These are phyloP conservation scores for Nothobranchius furzeri DNA, from an alignment of 2,113 vertebrate genomes.

Conservation along the genomic window DNA sequence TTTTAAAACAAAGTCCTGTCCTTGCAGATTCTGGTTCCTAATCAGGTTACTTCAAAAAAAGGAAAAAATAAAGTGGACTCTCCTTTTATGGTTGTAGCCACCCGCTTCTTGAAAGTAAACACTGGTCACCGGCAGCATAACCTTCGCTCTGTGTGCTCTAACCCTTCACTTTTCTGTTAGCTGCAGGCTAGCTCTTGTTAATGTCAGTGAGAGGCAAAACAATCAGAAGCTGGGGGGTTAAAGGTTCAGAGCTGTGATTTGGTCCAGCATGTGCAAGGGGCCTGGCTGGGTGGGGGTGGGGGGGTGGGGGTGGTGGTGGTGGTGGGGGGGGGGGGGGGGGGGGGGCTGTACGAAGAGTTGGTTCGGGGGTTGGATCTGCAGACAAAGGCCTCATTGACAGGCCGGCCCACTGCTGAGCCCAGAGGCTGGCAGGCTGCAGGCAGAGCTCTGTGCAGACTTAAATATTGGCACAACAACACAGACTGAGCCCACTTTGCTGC, in stretches of 20 bases:
- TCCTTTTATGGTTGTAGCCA: conserved; percentile 11
- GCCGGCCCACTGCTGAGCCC: conserved; percentile 57
- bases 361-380: conserved; percentile 67
- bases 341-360: conserved; percentile 53
- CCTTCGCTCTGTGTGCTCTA: conserved; percentile 21
- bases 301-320: too few relatives aligned
- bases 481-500: conserved; percentile 36
- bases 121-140: conserved; percentile 46
- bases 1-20: not conserved
- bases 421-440: conserved; percentile 45
- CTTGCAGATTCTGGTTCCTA: not conserved
- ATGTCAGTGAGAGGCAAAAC: conserved; percentile 15
- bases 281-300: conserved; percentile 42
- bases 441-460: conserved; percentile 48
- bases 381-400: conserved; percentile 77
- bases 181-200: conserved; percentile 21
- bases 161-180: conserved; percentile 30
- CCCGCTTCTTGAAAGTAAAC: conserved; percentile 28
- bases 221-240: conserved; percentile 56
- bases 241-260: conserved; percentile 70
- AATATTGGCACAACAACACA: conserved; percentile 42
- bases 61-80: not conserved
- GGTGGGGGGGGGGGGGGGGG: too few relatives aligned
- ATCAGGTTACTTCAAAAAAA: too few relatives aligned
- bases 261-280: conserved; percentile 60